Conservation (phyloP, 2,888 invertebrate genomes). For the Sycophila texana region DNA sequence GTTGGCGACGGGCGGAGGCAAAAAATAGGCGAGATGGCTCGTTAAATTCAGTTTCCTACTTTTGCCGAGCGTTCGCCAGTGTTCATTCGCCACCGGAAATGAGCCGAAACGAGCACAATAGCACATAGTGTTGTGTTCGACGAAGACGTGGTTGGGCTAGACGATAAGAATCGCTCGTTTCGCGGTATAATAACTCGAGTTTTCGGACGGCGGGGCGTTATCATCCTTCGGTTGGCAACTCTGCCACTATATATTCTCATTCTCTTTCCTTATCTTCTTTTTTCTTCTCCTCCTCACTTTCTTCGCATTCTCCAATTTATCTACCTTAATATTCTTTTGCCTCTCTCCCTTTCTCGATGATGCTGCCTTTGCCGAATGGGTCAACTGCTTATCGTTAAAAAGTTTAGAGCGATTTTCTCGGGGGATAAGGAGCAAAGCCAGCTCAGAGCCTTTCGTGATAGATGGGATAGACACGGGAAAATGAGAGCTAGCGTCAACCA, state of each 20-base stretch:
- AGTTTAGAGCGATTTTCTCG: slow-evolving; percentile 36
- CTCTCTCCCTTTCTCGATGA: slow-evolving; percentile 7
- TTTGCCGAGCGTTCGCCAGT: slow-evolving; percentile 1
- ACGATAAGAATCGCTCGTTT: slow-evolving; percentile 49
- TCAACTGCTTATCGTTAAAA: slow-evolving; percentile 47
- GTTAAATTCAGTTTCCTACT: slow-evolving; percentile 49
- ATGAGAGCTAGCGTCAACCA: neutral
- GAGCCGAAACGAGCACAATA: slow-evolving; percentile 49
- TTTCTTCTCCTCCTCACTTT: neutral
- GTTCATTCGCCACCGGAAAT: slow-evolving; percentile 43
- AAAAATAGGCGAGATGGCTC: slow-evolving; percentile 40
- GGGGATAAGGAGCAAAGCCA: slow-evolving; percentile 9
- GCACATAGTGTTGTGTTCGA: slow-evolving; percentile 36
- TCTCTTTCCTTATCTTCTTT: neutral
- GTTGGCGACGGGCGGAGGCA: slow-evolving; percentile 14
- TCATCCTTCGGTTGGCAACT: slow-evolving; percentile 19
- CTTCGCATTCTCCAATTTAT: slow-evolving; percentile 12
- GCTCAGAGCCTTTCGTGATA: slow-evolving; percentile 5
- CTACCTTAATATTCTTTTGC: slow-evolving; percentile 21
- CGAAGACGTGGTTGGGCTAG: slow-evolving; percentile 32
- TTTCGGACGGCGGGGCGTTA: slow-evolving; percentile 40
- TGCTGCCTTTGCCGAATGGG: slow-evolving; percentile 23
- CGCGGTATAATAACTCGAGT: slow-evolving; percentile 47
- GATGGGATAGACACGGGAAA: neutral
- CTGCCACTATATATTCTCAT: slow-evolving; percentile 7